phyloP scores from a whole-genome alignment of 2,113 vertebrate species.

The Sturnira hondurensis region DNA sequence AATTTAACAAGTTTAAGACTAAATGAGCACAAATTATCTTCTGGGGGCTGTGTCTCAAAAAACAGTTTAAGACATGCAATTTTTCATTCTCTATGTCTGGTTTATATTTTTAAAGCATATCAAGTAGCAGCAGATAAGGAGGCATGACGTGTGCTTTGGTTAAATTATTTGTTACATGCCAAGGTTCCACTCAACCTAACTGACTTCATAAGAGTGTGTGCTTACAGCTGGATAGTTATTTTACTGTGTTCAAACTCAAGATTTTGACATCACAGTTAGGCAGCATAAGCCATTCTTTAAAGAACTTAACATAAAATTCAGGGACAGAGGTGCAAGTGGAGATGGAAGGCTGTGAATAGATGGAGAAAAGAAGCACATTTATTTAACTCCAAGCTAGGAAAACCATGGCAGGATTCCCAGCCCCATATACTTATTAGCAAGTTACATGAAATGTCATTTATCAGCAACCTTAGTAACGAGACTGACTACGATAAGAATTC shows the following conservation, averaged over 20 bases:
- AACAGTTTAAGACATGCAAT: constrained; percentile 68
- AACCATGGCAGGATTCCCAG: constrained; percentile 26
- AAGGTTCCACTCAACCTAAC: constrained; percentile 43
- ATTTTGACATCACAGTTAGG: constrained; percentile 23
- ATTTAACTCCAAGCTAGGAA: neutral
- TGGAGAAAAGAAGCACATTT: neutral
- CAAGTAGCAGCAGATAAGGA: constrained; percentile 46
- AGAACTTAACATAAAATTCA: neutral
- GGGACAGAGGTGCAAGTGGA: neutral
- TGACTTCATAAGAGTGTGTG: neutral
- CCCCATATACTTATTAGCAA: neutral
- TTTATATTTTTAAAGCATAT: constrained; percentile 53
- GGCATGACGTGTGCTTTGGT: neutral
- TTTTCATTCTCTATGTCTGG: constrained; percentile 54
- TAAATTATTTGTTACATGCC: constrained; percentile 36
- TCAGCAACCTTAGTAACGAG: constrained; percentile 27
- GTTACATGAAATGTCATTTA: constrained; percentile 17
- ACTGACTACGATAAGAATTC: constrained; percentile 51
- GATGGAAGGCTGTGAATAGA: neutral
- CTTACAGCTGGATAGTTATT: constrained; percentile 12
- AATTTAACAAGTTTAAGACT: constrained; percentile 67
- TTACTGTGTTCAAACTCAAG: constrained; percentile 24
- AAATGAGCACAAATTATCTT: constrained; percentile 70
- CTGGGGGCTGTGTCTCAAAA: neutral
- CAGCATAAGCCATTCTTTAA: neutral